Evolutionary conservation across 2,113 vertebrate genomes (phyloP).

Genomic region (Psammodynastes pulverulentus): DNA sequence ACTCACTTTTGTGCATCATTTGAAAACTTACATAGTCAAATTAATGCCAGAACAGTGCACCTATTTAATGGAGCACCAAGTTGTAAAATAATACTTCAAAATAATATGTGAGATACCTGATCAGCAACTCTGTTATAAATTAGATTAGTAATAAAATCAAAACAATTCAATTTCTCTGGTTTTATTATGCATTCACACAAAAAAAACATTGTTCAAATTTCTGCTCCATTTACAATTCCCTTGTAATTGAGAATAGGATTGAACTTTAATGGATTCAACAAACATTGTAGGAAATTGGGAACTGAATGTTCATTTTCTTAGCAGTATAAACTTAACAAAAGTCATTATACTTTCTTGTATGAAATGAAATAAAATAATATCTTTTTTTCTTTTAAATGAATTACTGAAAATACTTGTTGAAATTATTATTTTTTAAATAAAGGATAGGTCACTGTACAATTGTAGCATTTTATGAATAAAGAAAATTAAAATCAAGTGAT

Average conservation of each 20-base stretch:
- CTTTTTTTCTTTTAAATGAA: neutral
- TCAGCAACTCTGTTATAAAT: neutral
- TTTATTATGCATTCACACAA: neutral
- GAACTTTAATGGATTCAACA: neutral
- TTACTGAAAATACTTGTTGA: fast-evolving
- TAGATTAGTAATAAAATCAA: neutral
- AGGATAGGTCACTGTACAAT: fast-evolving
- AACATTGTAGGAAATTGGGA: neutral
- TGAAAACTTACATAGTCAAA: neutral
- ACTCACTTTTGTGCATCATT: neutral
- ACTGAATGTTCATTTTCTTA: neutral
- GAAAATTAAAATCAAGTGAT: neutral
- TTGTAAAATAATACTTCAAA: neutral
- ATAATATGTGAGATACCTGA: neutral
- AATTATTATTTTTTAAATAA: neutral
- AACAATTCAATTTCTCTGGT: neutral
- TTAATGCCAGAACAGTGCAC: neutral
- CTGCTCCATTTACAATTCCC: neutral
- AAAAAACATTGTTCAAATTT: neutral
- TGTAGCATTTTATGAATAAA: neutral
- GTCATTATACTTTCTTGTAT: neutral
- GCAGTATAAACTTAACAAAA: neutral
- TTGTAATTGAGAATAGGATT: neutral
- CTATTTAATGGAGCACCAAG: neutral
- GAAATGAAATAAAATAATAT: neutral